Evolutionary conservation across 2,113 vertebrate genomes (phyloP), one percentile per base, ranked within the genome.

Genomic region (Neopipo cinnamomea): DNA sequence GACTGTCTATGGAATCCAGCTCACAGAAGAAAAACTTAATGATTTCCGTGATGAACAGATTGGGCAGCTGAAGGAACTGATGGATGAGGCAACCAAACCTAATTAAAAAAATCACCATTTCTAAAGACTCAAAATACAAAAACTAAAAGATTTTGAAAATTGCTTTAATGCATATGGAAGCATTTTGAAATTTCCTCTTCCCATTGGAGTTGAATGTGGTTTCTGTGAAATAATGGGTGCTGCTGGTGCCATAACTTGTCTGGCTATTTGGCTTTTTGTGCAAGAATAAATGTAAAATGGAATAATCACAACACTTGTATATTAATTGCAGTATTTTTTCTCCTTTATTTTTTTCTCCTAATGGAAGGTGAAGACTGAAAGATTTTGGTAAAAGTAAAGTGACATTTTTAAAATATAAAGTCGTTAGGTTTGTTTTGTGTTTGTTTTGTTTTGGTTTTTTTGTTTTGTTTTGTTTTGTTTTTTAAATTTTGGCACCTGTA

Each of bases 1-100:
- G 27, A 50, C 91, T 49, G 73, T 47, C 5, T 99, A 98, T 72
- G 99, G 99, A 42, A 47, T 91, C 33, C 49, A 97, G 21, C 98
- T 99, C 47, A 85, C 98, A 2, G 98, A 99, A 71, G 97, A 97
- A 44, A 98, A 98, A 14, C 98, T 99, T 61, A 70, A 97, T 74
- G 96, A 98, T 67, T 98, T 99, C 78, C 98, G 98, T 85, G 98
- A 98, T 12, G 98, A 99, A 31, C 99, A 99, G 88, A 98, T 99
- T 13, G 98, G 98, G 65, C 99, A 99, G 82, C 97, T 99, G 89
- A 98, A 99, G 52, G 98, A 99, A 91, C 98, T 99, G 77, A 99
- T 99, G 99, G 97, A 98, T 2, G 99, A 99, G 70, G 95, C 99
- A 76, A 99, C 98, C 83, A 99, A 99, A 96, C 97, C 98, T 89